Percentiles rank a stretch among this genome's conserved stretches.
Conservation (phyloP, 1,140 invertebrate genomes). For the Cotesia typhae region DNA sequence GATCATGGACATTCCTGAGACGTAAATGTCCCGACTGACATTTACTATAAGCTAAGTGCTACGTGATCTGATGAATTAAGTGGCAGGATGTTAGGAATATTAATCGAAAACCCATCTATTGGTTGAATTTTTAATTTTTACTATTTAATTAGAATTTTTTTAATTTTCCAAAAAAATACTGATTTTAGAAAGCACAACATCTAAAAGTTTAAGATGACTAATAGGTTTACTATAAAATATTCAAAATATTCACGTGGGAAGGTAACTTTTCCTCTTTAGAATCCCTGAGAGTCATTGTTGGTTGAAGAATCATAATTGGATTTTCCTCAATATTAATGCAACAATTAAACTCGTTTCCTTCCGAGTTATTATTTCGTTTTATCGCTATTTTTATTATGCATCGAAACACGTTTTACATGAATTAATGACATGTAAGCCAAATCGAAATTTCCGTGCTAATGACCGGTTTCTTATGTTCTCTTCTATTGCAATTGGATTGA, state of each 20-base stretch:
- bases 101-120: neutral
- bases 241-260: no score
- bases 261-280: neutral
- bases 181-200: no score
- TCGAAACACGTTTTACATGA: no score
- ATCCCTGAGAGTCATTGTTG: neutral
- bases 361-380: neutral
- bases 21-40: neutral
- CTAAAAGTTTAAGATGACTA: no score
- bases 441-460: no score
- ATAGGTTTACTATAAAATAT: no score
- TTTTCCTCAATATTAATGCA: no score
- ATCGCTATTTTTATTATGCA: no score
- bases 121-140: neutral
- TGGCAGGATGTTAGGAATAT: neutral
- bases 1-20: neutral
- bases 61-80: slow-evolving; percentile 7
- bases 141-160: no score
- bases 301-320: neutral
- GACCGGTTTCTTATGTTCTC: neutral
- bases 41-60: neutral
- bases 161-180: no score
- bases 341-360: slow-evolving; percentile 5
- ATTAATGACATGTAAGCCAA: no score
- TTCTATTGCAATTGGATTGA: no score